These are phyloP conservation scores for Clarias gariepinus DNA, from an alignment of 2,113 vertebrate genomes.

Conservation along the genomic window DNA sequence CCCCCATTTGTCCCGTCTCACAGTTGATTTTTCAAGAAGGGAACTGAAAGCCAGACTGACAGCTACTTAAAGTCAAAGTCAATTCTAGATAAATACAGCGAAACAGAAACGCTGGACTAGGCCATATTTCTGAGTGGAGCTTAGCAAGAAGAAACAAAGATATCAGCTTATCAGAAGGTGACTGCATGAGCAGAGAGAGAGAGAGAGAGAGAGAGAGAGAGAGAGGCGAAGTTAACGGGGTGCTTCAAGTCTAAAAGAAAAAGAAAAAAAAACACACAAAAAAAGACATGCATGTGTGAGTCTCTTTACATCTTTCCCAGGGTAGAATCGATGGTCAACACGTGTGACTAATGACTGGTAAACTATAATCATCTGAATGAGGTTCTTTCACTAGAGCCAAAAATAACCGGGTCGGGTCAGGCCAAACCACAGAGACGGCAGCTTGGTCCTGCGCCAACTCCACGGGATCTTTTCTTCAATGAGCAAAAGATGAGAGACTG, in stretches of 20 bases:
- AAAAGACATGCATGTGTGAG: background rate
- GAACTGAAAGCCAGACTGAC: background rate
- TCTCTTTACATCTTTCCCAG: background rate
- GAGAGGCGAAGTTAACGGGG: background rate
- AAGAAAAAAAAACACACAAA: background rate
- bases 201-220: background rate
- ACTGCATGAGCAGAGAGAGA: background rate
- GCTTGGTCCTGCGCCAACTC: slow-evolving; percentile 33
- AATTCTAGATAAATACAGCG: background rate
- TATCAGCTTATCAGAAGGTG: background rate
- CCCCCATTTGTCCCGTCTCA: background rate
- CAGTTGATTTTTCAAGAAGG: background rate
- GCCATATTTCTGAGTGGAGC: background rate
- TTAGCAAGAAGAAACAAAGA: background rate
- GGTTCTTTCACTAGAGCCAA: slow-evolving; percentile 31
- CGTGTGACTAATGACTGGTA: slow-evolving; percentile 34
- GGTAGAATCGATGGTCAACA: slow-evolving; percentile 11
- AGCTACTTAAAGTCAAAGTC: background rate
- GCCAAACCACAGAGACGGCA: slow-evolving; percentile 2
- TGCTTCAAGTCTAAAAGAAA: background rate
- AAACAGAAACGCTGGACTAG: background rate
- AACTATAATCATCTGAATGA: slow-evolving; percentile 35
- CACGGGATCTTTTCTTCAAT: slow-evolving; percentile 13
- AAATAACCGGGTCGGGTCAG: slow-evolving; percentile 44
- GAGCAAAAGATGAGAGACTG: slow-evolving; percentile 21